phyloP scores from a whole-genome alignment of 2,113 vertebrate species.

The Cyrtonyx montezumae region DNA sequence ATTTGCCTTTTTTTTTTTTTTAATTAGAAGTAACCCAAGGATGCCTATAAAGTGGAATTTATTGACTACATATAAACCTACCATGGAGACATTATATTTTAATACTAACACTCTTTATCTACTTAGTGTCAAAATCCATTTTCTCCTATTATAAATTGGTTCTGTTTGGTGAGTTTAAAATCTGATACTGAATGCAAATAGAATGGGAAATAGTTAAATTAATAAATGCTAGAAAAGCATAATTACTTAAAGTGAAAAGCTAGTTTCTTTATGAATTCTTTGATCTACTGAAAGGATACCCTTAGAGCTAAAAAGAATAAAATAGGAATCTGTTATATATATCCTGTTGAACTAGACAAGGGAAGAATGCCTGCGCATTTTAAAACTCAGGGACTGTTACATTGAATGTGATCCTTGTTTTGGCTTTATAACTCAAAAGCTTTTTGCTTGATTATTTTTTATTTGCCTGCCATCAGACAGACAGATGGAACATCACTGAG shows the following conservation, averaged over 20 bases:
- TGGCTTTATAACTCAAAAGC: neutral
- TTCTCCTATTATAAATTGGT: neutral
- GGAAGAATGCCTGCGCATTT: neutral
- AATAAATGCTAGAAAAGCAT: neutral
- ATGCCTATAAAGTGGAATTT: neutral
- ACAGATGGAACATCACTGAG: neutral
- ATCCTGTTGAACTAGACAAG: neutral
- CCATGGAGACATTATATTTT: neutral
- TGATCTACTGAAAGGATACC: neutral
- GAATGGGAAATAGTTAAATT: neutral
- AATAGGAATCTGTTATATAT: neutral
- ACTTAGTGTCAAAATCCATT: neutral
- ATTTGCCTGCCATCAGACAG: neutral
- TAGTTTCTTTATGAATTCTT: neutral
- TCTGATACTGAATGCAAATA: neutral
- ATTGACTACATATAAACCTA: neutral
- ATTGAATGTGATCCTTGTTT: neutral
- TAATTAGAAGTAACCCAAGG: neutral
- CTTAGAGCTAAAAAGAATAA: neutral
- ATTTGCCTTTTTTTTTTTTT: neutral
- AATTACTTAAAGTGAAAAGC: neutral
- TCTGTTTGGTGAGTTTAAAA: neutral
- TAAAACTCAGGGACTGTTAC: neutral
- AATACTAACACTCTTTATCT: neutral
- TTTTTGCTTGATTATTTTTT: constrained; percentile 10